Evolutionary conservation across 2,797 vertebrate species (phyloP), one percentile per base, ranked within the genome.

Genomic region (Chromis chromis): DNA sequence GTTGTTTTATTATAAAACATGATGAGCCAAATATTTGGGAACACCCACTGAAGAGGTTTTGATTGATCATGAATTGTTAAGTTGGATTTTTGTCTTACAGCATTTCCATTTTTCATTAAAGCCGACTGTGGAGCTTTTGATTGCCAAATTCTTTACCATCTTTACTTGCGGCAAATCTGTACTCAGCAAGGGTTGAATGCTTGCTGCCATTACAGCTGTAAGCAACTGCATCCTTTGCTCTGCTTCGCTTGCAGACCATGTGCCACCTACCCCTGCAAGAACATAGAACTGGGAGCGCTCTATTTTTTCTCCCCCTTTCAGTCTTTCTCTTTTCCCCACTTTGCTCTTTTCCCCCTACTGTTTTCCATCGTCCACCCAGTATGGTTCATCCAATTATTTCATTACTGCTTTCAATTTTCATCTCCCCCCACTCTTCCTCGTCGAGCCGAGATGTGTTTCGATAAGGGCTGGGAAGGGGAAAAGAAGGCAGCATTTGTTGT

Each of bases 401-500:
- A 67, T 64, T 36, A 53, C 50, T 46, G 22, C 65, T 70, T 60
- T 64, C 27, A 22, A 44, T 65, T 67, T 72, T 70, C 44, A 53
- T 76, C 59, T 57, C 55, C 42, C 42, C 44, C n/a, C 57, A n/a
- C 36, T 74, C 59, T 16, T 22, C 31, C 39, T 52, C 10, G 58
- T 44, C 22, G 1, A 5, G 27, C 83, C 64, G 69, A 76, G 66
- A 82, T 85, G 39, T 67, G 55, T 66, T 73, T 52, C 46, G 79
- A 84, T 83, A 70, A 65, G 74, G 52, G 39, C 72, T 46, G 53
- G 24, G 57, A 40, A 21, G 10, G 25, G 54, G 19, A 10, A n/a
- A n/a, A 19, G 13, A 33, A 25, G 44, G 61, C 50, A 57, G 67
- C 55, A 61, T 77, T 69, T 76, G 78, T 78, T 78, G 70, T 27